Conservation (phyloP, 2,113 vertebrate species). For the Isurus oxyrinchus region DNA sequence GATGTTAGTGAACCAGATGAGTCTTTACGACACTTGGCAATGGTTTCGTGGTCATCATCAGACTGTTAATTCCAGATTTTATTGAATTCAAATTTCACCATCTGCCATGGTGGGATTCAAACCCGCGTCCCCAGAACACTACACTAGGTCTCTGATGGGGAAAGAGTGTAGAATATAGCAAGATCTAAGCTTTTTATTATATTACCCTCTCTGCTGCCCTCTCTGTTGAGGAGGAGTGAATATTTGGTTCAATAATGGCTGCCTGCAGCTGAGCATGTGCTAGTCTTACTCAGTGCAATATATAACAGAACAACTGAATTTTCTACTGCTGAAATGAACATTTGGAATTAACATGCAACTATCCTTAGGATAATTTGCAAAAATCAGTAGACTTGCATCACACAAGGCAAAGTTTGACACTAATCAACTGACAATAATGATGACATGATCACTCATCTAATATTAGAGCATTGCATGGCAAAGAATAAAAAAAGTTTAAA, state of each 20-base stretch:
- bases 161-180: background rate
- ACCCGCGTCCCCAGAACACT: too few species aligned
- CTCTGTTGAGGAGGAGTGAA: background rate
- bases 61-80: too few species aligned
- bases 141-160: too few species aligned
- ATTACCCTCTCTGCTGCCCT: background rate
- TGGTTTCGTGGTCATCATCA: too few species aligned
- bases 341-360: background rate
- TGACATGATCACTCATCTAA: background rate
- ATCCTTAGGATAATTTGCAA: background rate
- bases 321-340: background rate
- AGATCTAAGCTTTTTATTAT: background rate
- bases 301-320: background rate
- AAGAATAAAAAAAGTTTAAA: background rate
- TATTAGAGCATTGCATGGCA: background rate
- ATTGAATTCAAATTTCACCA: too few species aligned
- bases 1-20: too few species aligned
- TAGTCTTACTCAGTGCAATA: background rate
- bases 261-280: too few species aligned
- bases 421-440: background rate
- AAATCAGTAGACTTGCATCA: background rate
- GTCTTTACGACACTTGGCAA: too few species aligned
- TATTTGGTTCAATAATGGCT: background rate
- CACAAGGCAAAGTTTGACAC: background rate
- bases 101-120: too few species aligned